Base-by-base conservation (phyloP, 2,797 vertebrate species). In the Leuciscus waleckii region DNA sequence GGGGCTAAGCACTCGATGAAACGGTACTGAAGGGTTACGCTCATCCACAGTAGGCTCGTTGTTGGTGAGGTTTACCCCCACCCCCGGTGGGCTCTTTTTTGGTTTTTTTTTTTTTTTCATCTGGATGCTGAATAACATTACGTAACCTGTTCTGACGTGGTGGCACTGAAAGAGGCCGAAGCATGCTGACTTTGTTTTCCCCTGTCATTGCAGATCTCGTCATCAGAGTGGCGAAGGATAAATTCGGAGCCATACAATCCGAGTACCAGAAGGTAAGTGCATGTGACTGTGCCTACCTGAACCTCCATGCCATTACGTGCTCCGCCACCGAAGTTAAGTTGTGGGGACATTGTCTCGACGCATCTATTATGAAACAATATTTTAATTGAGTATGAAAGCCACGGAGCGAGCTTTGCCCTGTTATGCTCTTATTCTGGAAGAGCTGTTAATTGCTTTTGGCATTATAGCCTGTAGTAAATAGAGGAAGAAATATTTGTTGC, bases 241-340 rank as follows among this genome's bases (percentile, higher is more conserved):
- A 92, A 89, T 95, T 95, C 76, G 94, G 91, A 90, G 91, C 93
- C 87, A 89, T 95, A 88, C 93, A 95, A 86, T 92, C 91, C 0
- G 95, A 96, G 86, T 95, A 95, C 82, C 93, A 95, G 90, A 95
- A 96, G 95, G 95, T 96, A 94, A 94, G 87, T 78, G 81, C 21
- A 87, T 77, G 71, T 83, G 75, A 67, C 67, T 70, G 35, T 54
- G 21, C 23, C 81, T 26, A 32, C 65, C 69, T 68, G 84, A 73
- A 58, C 58, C 29, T 63, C 39, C 23, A 16, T 63, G 74, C 23
- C 54, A 68, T 68, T 76, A 78, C 43, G 3, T 63, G 54, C 68
- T 79, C 46, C 4, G 6, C 68, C 68, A 54, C 37, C 4, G 7
- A 4, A 79, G 49, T 63, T 75, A 54, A 78, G 51, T 82, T 39